Evolutionary conservation across 2,113 vertebrate genomes (phyloP), one percentile per base, ranked within the genome.

Genomic region (Todiramphus chloris): DNA sequence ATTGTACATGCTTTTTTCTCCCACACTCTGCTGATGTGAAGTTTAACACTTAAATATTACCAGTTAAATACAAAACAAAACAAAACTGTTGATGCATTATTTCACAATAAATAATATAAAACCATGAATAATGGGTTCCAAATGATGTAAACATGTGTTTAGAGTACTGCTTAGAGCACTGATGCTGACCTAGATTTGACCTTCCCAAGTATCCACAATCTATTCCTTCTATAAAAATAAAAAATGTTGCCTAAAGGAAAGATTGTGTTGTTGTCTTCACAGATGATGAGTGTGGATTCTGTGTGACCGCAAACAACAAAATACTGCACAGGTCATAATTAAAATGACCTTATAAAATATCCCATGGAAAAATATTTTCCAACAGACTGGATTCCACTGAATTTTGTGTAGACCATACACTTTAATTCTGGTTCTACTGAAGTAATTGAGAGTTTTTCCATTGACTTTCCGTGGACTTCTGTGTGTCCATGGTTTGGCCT

Each of bases 341-440:
- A 89, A 96, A 96, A 91, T 97, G 97, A 97, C 96, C 96, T 96
- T 97, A 94, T 84, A 94, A 94, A 95, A 93, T 93, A 96, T 97
- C 87, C 80, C 96, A 94, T 95, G 94, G 96, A 97, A 97, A 96
- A 95, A 96, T 96, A 95, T 97, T 97, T 97, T 96, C 94, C 90
- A 92, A 46, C 62, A 72, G 88, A 31, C 90, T 87, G 68, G 72
- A 95, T 94, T 96, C 95, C 89, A 87, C 46, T 35, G 11, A 73
- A 83, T 95, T 94, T 91, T 20, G 3, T 67, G 89, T 23, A 93
- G 91, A 94, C 95, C 92, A 94, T 95, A 96, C 93, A 94, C 78
- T 96, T 92, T 94, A 93, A 93, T 94, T 41, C 89, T 77, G 63
- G 62, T 85, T 59, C 87, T 92, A 39, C 94, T 94, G 89, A 91